Evolutionary conservation across 2,888 invertebrate genomes (phyloP).

Genomic region (Luperina nickerlii): DNA sequence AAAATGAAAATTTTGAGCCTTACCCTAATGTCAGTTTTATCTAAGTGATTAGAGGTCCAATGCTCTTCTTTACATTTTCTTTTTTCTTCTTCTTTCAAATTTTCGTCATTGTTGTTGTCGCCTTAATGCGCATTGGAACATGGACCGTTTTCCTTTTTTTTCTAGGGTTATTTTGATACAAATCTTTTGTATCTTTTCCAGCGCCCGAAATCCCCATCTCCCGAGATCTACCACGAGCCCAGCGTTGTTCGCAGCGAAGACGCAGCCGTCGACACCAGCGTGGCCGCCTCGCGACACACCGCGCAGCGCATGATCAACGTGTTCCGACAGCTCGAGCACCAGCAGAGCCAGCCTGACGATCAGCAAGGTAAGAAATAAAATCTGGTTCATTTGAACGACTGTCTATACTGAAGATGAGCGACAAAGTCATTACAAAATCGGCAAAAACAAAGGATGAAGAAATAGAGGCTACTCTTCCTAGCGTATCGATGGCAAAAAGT

Average conservation of each 20-base stretch:
- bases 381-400: not conserved
- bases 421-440: too few relatives aligned
- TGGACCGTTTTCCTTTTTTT: not conserved
- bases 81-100: too few relatives aligned
- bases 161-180: not conserved
- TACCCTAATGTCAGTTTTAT: too few relatives aligned
- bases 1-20: too few relatives aligned
- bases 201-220: slow-evolving; percentile 92
- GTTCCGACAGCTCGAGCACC: slow-evolving; percentile 97
- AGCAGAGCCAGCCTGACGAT: slow-evolving; percentile 88
- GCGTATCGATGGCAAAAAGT: too few relatives aligned
- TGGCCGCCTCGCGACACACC: slow-evolving; percentile 92
- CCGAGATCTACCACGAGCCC: slow-evolving; percentile 93
- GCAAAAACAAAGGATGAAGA: not conserved
- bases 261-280: slow-evolving; percentile 83
- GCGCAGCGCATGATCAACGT: slow-evolving; percentile 96
- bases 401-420: not conserved
- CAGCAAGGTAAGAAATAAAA: slow-evolving; percentile 79
- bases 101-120: too few relatives aligned
- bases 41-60: too few relatives aligned
- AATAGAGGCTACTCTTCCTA: too few relatives aligned
- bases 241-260: slow-evolving; percentile 92
- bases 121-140: too few relatives aligned
- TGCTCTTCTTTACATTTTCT: too few relatives aligned
- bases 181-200: slow-evolving; percentile 47